Percentiles rank a stretch among this genome's conserved stretches.
Conservation (phyloP, 2,113 vertebrate species). For the Paratilapia polleni region DNA sequence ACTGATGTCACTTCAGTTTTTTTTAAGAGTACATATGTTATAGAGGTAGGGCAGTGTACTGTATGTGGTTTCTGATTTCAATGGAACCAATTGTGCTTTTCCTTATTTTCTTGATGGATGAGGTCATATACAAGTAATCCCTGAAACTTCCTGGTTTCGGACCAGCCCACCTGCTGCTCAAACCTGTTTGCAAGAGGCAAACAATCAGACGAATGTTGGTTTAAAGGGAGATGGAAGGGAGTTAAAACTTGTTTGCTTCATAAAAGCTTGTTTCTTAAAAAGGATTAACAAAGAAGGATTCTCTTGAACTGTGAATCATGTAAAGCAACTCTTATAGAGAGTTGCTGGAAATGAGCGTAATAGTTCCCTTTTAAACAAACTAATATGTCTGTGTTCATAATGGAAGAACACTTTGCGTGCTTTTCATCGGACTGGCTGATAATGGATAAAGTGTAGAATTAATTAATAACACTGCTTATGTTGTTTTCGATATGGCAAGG, state of each 20-base stretch:
- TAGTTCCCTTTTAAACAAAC: rapidly evolving
- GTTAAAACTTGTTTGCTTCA: no score
- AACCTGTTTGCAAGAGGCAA: not conserved
- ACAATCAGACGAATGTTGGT: not conserved
- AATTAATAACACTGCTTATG: not conserved
- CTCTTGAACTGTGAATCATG: not conserved
- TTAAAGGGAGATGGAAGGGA: not conserved
- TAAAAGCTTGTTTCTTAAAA: not conserved
- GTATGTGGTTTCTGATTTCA: no score
- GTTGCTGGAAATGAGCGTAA: rapidly evolving
- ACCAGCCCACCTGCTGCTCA: not conserved
- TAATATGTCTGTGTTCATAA: no score
- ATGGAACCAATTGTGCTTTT: not conserved
- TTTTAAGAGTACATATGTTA: not conserved
- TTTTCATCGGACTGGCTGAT: not conserved
- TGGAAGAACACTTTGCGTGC: not conserved
- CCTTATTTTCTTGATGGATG: not conserved
- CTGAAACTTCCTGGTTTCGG: no score
- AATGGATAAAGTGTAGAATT: no score
- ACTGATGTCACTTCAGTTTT: not conserved
- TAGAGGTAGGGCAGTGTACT: not conserved
- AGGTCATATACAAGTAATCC: not conserved
- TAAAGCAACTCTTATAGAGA: not conserved
- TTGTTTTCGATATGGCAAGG: not conserved
- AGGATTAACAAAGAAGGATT: not conserved